These are phyloP conservation scores for Dendrocincla tyrannina DNA, from an alignment of 2,797 vertebrate species.

Conservation along the genomic window DNA sequence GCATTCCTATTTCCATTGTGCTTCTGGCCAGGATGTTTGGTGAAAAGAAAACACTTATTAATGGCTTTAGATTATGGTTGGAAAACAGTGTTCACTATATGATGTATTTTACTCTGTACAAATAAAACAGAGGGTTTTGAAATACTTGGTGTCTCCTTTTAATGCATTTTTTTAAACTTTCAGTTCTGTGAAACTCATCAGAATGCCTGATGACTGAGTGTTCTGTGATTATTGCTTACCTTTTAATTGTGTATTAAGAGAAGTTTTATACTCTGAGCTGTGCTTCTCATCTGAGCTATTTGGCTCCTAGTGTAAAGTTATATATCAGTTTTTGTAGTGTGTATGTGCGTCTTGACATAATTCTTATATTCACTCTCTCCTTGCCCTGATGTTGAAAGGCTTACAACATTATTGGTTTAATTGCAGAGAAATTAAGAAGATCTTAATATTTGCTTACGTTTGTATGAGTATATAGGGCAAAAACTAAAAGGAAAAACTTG, in stretches of 20 bases:
- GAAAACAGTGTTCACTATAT: slow-evolving; percentile 77
- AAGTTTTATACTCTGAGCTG: background rate
- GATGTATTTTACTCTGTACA: slow-evolving; percentile 81
- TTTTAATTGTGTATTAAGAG: background rate
- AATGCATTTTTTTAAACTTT: background rate
- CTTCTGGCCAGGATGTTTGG: slow-evolving; percentile 59
- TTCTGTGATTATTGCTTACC: background rate
- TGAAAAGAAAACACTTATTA: slow-evolving; percentile 54
- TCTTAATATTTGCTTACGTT: background rate
- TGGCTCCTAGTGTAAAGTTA: background rate
- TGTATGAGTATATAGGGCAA: background rate
- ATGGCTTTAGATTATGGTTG: slow-evolving; percentile 70
- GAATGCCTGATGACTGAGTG: background rate
- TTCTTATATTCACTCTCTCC: background rate
- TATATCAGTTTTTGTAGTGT: background rate
- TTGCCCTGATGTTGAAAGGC: background rate
- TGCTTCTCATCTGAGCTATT: background rate
- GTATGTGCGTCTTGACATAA: background rate
- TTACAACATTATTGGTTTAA: background rate
- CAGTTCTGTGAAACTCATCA: background rate
- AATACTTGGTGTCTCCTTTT: slow-evolving; percentile 51
- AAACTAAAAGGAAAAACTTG: background rate
- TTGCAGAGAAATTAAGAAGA: background rate
- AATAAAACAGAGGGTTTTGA: slow-evolving; percentile 83
- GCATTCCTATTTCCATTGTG: slow-evolving; percentile 37